phyloP scores from a whole-genome alignment of 2,888 invertebrate genomes.

The Andrena bucephala region DNA sequence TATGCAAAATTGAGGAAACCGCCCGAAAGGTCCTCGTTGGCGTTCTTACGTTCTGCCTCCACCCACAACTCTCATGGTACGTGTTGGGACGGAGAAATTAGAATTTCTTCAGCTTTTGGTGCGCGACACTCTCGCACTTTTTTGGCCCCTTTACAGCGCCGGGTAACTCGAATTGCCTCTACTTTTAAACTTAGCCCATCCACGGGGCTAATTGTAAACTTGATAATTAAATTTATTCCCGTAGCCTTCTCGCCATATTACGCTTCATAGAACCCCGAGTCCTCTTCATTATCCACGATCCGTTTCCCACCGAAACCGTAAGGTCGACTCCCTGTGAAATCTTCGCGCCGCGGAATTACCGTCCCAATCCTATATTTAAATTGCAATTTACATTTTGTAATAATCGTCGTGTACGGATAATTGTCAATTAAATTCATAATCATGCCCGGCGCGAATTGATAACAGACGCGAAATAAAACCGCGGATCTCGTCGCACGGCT shows the following conservation, averaged over 20 bases:
- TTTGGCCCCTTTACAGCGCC: neutral
- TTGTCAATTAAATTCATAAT: constrained; percentile 46
- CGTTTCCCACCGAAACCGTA: neutral
- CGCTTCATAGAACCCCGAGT: neutral
- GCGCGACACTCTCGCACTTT: neutral
- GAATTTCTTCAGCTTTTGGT: constrained; percentile 6
- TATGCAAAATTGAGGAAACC: constrained; percentile 5
- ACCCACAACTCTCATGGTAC: neutral
- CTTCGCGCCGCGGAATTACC: neutral
- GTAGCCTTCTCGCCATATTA: too few species aligned
- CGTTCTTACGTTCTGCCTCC: constrained; percentile 7
- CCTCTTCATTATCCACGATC: neutral
- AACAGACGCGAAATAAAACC: constrained; percentile 35
- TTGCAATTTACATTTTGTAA: neutral
- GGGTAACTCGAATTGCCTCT: neutral
- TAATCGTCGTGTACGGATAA: constrained; percentile 11
- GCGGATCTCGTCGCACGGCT: constrained; percentile 5
- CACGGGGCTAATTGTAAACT: too few species aligned
- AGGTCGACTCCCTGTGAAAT: neutral
- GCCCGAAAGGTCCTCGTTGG: constrained; percentile 15
- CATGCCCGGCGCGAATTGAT: constrained; percentile 15
- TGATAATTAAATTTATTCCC: too few species aligned
- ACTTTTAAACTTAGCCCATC: neutral
- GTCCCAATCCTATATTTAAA: neutral
- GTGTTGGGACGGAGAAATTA: constrained; percentile 1